Evolutionary conservation across 2,888 invertebrate genomes (phyloP), one percentile per base, ranked within the genome.

Genomic region (Platycheirus albimanus): DNA sequence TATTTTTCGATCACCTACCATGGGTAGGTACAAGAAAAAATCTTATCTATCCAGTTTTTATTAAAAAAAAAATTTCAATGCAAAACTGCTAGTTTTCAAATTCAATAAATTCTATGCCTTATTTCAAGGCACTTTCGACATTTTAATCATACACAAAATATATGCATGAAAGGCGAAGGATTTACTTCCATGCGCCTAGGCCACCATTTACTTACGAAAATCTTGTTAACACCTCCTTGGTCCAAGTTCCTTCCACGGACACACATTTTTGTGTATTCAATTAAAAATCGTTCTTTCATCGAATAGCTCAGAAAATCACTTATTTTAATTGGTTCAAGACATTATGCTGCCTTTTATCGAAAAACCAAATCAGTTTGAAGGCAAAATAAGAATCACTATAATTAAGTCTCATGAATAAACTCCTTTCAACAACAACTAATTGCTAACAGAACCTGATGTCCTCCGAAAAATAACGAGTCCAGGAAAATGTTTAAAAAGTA

Each of bases 401-500:
- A 45, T 43, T 61, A 51, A 63, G 13, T 49, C 51, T 15, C 30
- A 30, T 52, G 8, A 61, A 49, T 19, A 30, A 3, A 28, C 69
- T 51, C 38, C 70, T 51, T 71, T 52, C 71, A 52, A 52, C 24
- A 33, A 28, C 71, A 61, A 49, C 28, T 58, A 38, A 30, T 17
- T n/a, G n/a, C n/a, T n/a, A n/a, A n/a, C 51, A 13, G 1, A 7
- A 67, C 67, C 51, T 33, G 43, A 52, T 24, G 58, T 45, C 67
- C 58, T 75, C 75, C 75, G 43, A 36, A 36, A 51, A 33, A 33
- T 33, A 33, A 33, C 67, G 61, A 36, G 33, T 45, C 43, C 51
- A 69, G 58, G 58, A 67, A 72, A 67, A 61, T 28, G 20, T 41
- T 17, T 17, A 58, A 10, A 58, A 24, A 45, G 58, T 58, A 70